A percentile compares a stretch with the other conserved stretches of the same genome.
These are phyloP conservation scores for Cephus rjabovi DNA, from an alignment of 2,888 invertebrate species.

Conservation along the genomic window DNA sequence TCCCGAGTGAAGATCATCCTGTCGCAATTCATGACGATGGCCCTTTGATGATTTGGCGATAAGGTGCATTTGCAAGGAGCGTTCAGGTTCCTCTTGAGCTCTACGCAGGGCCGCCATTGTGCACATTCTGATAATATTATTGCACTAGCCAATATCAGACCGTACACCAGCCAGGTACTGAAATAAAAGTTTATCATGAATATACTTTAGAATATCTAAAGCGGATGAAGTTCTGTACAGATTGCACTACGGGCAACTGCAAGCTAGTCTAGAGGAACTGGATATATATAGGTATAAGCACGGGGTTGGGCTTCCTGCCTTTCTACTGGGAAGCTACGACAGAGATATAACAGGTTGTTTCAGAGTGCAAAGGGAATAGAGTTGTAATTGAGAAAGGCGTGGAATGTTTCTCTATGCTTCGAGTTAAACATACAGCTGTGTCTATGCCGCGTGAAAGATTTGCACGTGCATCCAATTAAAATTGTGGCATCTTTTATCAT, in stretches of 20 bases:
- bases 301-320: slow-evolving; percentile 25
- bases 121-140: neutral
- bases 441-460: neutral
- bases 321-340: slow-evolving; percentile 14
- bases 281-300: slow-evolving; percentile 9
- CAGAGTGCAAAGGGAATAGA: neutral
- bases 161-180: neutral
- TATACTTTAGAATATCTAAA: neutral
- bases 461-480: neutral
- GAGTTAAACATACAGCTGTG: neutral
- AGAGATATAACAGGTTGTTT: neutral
- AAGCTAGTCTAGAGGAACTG: slow-evolving; percentile 9
- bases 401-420: neutral
- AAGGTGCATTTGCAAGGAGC: slow-evolving; percentile 77
- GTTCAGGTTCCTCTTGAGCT: slow-evolving; percentile 80
- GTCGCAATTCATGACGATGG: slow-evolving; percentile 86
- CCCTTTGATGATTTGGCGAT: slow-evolving; percentile 59
- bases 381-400: neutral
- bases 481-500: neutral
- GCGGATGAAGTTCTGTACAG: neutral
- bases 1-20: slow-evolving; percentile 84
- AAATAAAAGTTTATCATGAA: neutral
- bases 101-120: slow-evolving; percentile 80
- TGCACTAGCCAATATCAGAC: neutral
- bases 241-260: slow-evolving; percentile 9